Evolutionary conservation across 2,797 vertebrate species (phyloP), one percentile per base, ranked within the genome.

Genomic region (Cuculus canorus): DNA sequence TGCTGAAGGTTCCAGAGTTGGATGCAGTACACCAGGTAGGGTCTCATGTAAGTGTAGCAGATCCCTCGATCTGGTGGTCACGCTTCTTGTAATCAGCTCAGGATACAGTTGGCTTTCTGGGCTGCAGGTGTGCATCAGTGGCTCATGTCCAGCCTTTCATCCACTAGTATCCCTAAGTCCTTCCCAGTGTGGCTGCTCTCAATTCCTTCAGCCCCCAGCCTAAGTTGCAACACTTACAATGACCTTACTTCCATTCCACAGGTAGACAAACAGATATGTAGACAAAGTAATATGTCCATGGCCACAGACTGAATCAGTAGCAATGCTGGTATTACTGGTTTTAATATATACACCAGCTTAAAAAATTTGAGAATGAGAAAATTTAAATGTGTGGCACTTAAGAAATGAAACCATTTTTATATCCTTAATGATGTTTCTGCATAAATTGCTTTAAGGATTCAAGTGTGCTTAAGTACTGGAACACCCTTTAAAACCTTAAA

Each of bases 381-480:
- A n/a, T 32, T 87, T 70, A 60, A 87, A 80, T 22, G 12, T 37
- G 6, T 33, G 45, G 28, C 48, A 73, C 63, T 89, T 82, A 77
- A 80, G 47, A 95, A 93, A 96, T 78, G 91, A 93, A 77, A 39
- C 22, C 28, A 50, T 93, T 86, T 91, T 87, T 82, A 85, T 89
- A 60, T 91, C 68, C 86, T 87, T 80, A 87, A 50, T 89, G 25
- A 80, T 89, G 35, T 80, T 93, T 87, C 43, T 87, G 82, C 52
- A 92, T 82, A 82, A 91, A 89, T 80, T 94, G 53, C 47, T 85
- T 92, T 30, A 41, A 35, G 60, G 82, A 96, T 91, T 95, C 95
- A 92, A 93, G 82, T 15, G 12, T 92, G 27, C 10, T 86, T 82
- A 92, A 89, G 43, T 64, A 53, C 43, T 87, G 91, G 96, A 87